Base-by-base conservation (phyloP, 2,888 invertebrate species). In the Morpho deidamia region DNA sequence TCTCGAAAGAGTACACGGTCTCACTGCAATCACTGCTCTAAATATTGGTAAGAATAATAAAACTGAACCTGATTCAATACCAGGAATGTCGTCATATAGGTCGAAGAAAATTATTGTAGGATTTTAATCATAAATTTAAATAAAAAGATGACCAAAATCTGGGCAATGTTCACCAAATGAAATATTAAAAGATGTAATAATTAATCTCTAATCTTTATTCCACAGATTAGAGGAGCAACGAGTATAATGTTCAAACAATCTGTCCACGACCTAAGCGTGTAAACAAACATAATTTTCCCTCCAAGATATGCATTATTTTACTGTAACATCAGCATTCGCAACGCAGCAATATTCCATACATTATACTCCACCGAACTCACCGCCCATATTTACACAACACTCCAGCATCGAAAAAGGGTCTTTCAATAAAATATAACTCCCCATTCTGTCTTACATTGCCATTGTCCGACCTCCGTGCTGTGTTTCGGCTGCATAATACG, bases 371-470 rank as follows among this genome's bases (percentile, higher is more conserved):
- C 64, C 72, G 74, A 72, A 76, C 75, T 72, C 73, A 68, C 67
- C 74, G 71, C 74, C 74, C 75, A 64, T 72, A 86, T 90, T 90
- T 83, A 90, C 90, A 84, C 83, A 85, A 86, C 89, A 90, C 90
- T 90, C 81, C 67, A 80, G 62, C 69, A 67, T 67, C 76, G 76
- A 76, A 34, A 83, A 87, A 87, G 86, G 89, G 86, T 79, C 88
- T 84, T 83, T 85, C 87, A 86, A 88, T 88, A 88, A 84, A 85
- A 84, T 85, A 83, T 87, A 78, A 76, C 84, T 79, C 85, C 86
- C 86, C 71, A 82, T 86, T 84, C 84, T 81, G 74, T 78, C 81
- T 84, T 82, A 76, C 68, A 66, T 63, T 66, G 71, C 69, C 59
- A 83, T 84, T 86, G 84, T 85, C 73, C 71, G 62, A 63, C 55